Evolutionary conservation across 53 echinoderm and acorn worm genomes (phyloP), one percentile per base, ranked within the genome.

Genomic region (Henricia sp.): DNA sequence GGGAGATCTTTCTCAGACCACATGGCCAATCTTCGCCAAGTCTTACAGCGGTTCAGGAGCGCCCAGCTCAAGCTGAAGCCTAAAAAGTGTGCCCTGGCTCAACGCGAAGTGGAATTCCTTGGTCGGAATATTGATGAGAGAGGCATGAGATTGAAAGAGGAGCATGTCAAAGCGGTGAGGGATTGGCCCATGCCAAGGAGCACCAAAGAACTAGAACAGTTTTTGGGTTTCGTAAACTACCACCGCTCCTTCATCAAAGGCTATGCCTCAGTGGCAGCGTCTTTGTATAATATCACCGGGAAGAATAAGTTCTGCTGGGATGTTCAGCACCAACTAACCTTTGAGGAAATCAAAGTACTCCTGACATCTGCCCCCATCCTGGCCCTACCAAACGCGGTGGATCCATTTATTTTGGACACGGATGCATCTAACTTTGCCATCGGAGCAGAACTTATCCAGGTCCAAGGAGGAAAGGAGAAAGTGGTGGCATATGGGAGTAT

Each of bases 401-500:
- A 87, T 41, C 77, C 37, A 27, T 87, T 77, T 34, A 86, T 86
- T 16, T 48, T 86, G 73, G 86, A 86, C 67, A 76, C 65, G 1
- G 90, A 89, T 52, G 90, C 80, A 10, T 90, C 90, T 8, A 51
- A 67, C 24, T 38, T 33, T 30, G 86, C 85, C 6, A 77, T 86
- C n/a, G 85, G 85, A 2, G 90, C 78, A 6, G 85, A 90, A 50
- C 72, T 90, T 0, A 25, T 90, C 16, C 90, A 90, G 30, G 62
- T 90, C 16, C 90, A 86, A 39, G 28, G 72, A 42, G 85, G 77
- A 2, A 11, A 59, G 50, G 90, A 90, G 63, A 44, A 52, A 11
- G 90, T 86, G 1, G 57, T 90, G 17, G 75, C 90, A n/a, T 90
- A 86, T 85, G 90, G 62, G 17, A 90, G 85, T 50, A 19, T 85